Evolutionary conservation across 2,888 invertebrate genomes (phyloP), one percentile per base, ranked within the genome.

Genomic region (Chrysolina haemoptera): DNA sequence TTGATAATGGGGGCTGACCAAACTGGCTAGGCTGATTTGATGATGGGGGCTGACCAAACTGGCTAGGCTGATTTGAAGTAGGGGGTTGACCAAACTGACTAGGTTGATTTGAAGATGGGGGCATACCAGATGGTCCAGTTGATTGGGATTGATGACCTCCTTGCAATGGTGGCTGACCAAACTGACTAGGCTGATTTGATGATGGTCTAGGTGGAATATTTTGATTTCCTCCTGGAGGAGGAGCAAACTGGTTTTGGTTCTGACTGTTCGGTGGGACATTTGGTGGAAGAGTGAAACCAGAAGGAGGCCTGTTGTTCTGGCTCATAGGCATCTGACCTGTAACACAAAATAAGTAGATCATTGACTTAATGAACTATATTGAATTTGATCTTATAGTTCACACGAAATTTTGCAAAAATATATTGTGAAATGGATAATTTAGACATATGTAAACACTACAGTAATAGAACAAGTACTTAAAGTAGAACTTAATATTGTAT

Each of bases 221-320:
- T 68, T 71, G 71, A 70, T 62, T 69, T n/a, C 68, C 70, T 22
- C 16, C 18, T 59, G 40, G 41, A 46, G 70, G 41, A 35, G 70
- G 68, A 16, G 35, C 27, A 83, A 63, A 81, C 77, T 64, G 82
- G 81, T 63, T 85, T 35, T 83, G 86, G 46, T 86, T 87, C 43
- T 62, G 66, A 64, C 43, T 35, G 12, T 4, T 78, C 40, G 79
- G 75, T 70, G 82, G 78, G 35, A 79, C 80, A 53, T 80, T 79
- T 65, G 82, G 81, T 55, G 83, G 77, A 41, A 78, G 74, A 20
- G 73, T 66, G 71, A 79, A 80, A 48, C 76, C 79, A 55, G 81
- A 75, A 16, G 81, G 79, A 65, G 82, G 78, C 75, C 81, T 83
- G 64, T 80, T 82, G 55, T 81, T 83, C 48, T 73, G 73, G 65